Conservation (phyloP, 2,888 invertebrate species). For the Cataglyphis albicans region DNA sequence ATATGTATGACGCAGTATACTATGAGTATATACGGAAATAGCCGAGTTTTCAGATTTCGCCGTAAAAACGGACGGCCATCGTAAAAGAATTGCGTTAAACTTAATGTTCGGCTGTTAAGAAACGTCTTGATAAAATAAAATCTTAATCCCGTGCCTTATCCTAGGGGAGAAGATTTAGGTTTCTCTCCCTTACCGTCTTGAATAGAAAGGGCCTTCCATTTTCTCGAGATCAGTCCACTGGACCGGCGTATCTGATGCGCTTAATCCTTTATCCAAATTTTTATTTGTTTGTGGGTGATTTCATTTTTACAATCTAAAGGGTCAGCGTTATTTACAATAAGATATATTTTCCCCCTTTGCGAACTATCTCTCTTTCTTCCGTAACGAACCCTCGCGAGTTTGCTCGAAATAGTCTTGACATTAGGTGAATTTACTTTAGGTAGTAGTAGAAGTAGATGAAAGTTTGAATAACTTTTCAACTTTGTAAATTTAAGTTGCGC, state of each 20-base stretch:
- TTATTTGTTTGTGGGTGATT: slow-evolving; percentile 24
- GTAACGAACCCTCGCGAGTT: background rate
- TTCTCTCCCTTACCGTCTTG: slow-evolving; percentile 51
- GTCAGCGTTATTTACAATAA: slow-evolving; percentile 8
- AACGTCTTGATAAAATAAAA: slow-evolving; percentile 82
- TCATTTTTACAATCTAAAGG: slow-evolving; percentile 18
- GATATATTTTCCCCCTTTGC: background rate
- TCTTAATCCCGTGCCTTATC: slow-evolving; percentile 76
- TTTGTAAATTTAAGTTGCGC: background rate
- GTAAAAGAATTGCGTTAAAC: slow-evolving; percentile 80
- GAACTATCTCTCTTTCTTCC: background rate
- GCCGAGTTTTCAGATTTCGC: slow-evolving; percentile 73
- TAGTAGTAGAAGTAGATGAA: background rate
- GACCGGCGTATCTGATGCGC: slow-evolving; percentile 64
- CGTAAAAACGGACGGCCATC: slow-evolving; percentile 72
- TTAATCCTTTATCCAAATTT: slow-evolving; percentile 50
- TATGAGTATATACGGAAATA: background rate
- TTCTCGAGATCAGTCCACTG: slow-evolving; percentile 50
- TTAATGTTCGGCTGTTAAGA: slow-evolving; percentile 76
- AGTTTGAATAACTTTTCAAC: background rate
- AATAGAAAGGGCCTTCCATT: slow-evolving; percentile 11
- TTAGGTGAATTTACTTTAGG: background rate
- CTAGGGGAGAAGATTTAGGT: slow-evolving; percentile 77
- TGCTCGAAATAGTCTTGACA: background rate
- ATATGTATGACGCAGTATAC: background rate